Base-by-base conservation (phyloP, 2,888 invertebrate species). In the Rhaphigaster nebulosa region DNA sequence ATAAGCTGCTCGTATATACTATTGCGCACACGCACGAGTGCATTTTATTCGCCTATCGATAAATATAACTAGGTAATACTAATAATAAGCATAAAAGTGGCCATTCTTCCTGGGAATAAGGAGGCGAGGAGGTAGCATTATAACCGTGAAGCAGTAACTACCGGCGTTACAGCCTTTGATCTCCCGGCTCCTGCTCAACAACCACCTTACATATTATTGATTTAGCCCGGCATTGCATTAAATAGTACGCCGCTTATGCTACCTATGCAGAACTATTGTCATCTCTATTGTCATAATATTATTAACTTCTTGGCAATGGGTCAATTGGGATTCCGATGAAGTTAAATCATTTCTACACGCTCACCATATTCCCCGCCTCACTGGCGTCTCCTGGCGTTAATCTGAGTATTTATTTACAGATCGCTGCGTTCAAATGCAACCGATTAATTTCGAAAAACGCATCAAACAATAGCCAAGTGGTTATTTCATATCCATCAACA, bases 121-220 rank as follows among this genome's bases (percentile, higher is more conserved):
- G 5, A 20, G 15, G 15, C 29, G 29, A 65, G 10, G 29, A 13
- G 23, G 34, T 76, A 76, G 70, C 70, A 38, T 76, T 76, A 76
- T 76, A 20, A 38, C 34, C 84, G 45, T 84, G 84, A 84, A 84
- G 45, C 45, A 45, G 41, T 84, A 76, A 76, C 70, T 38, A 84
- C 45, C 38, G 45, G 26, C 4, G 45, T 50, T 4, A 45, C 12
- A 50, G n/a, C n/a, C 84, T 84, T 84, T 84, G 84, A 84, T 84
- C 13, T n/a, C 3, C 45, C 45, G 84, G 45, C n/a, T 41, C 41
- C 41, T 29, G 1, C n/a, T 34, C 34, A 15, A 23, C 34, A 6
- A 76, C 84, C 23, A 15, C 84, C 45, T 84, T 45, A 13, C 5
- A 50, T n/a, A 38, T 84, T 13, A 45, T 45, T 41, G 8, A 45